phyloP scores from a whole-genome alignment of 2,888 invertebrate species.

The Drosophila siamana region DNA sequence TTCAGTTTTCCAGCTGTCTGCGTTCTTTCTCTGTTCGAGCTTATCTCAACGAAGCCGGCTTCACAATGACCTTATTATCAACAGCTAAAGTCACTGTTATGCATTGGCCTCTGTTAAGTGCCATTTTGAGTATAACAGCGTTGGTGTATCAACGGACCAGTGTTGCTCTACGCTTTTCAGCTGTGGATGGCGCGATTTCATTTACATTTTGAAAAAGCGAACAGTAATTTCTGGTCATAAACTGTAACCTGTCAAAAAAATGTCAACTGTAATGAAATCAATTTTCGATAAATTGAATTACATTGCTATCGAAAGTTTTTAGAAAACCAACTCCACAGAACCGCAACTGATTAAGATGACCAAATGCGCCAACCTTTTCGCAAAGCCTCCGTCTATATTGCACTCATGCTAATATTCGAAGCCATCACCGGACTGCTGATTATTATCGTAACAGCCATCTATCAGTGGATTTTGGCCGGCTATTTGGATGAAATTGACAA shows the following conservation, averaged over 20 bases:
- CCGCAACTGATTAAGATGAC: conserved; percentile 61
- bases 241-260: not conserved
- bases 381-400: conserved; percentile 71
- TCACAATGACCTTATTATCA: conserved; percentile 34
- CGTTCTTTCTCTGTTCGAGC: conserved; percentile 14
- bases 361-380: conserved; percentile 83
- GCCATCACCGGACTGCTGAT: conserved; percentile 71
- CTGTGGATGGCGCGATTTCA: not conserved
- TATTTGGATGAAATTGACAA: conserved; percentile 71
- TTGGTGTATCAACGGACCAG: not conserved
- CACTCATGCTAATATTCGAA: conserved; percentile 70
- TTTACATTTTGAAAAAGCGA: not conserved
- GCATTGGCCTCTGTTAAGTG: not conserved
- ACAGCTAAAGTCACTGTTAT: conserved; percentile 5
- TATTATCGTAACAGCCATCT: conserved; percentile 64
- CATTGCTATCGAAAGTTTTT: conserved; percentile 1
- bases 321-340: conserved; percentile 8
- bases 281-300: conserved; percentile 13
- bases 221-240: not conserved
- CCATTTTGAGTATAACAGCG: conserved; percentile 42
- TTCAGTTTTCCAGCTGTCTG: conserved; percentile 14
- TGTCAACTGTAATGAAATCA: conserved; percentile 27
- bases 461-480: conserved; percentile 65
- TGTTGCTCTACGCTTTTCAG: not conserved
- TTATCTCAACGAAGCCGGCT: conserved; percentile 55